Evolutionary conservation across 2,888 invertebrate genomes (phyloP), one percentile per base, ranked within the genome.

Genomic region (Aspidiotus destructor): DNA sequence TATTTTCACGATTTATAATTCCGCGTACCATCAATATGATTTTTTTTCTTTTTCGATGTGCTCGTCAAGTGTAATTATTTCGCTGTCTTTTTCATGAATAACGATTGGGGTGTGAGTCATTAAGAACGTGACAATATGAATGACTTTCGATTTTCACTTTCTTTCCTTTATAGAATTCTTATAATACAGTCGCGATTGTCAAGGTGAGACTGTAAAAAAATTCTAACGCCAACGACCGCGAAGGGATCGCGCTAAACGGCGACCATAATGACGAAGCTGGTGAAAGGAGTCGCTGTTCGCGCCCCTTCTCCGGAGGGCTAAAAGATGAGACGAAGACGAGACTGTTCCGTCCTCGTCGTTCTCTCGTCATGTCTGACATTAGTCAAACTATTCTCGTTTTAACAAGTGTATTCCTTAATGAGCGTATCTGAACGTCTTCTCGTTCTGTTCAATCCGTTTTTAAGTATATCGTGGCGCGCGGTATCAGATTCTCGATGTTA

Each of bases 391-490:
- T 13, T 48, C 48, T 48, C 10, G 48, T 48, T 63, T 63, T 65
- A 58, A 65, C 65, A 60, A 65, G 57, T 65, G 60, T 65, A 65
- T 57, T 65, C 65, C 58, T 65, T 65, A 65, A 65, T 65, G 65
- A 65, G 65, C 58, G 65, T 65, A 60, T 58, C 65, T 65, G 58
- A 65, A 65, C 65, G 65, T 65, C 65, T 65, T 65, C 57, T 48
- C 65, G 65, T 57, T 28, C 28, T 28, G 28, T 28, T 63, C 63
- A 63, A 63, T 63, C 53, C 63, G 63, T 54, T 54, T 17, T 48
- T 13, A 40, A 63, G 28, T 28, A 28, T 28, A 28, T 28, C 28
- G 28, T 28, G 28, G 28, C 28, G 28, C 28, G 28, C 28, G 53
- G 48, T 63, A 63, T 63, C 63, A 53, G 53, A 63, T 63, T 63